Conservation (phyloP, 2,797 vertebrate species). For the Melanotaenia boesemani region DNA sequence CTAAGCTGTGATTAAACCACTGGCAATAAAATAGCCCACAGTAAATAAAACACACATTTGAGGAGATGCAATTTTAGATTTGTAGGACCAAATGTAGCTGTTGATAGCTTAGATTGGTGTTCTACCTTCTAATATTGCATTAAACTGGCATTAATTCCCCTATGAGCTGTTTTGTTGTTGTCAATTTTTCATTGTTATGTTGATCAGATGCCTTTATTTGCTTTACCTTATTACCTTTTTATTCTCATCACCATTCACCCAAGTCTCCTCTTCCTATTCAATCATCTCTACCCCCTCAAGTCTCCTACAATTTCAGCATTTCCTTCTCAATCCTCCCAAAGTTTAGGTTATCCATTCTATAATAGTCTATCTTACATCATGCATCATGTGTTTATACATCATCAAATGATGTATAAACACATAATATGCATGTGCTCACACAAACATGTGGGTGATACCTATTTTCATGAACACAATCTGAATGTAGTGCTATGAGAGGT, state of each 20-base stretch:
- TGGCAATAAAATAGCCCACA: slow-evolving; percentile 15
- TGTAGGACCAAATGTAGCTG: background rate
- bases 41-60: background rate
- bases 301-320: slow-evolving; percentile 11
- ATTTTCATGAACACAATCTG: slow-evolving; percentile 9
- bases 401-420: too few relatives aligned
- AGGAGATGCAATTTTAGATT: slow-evolving; percentile 12
- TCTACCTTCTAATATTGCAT: background rate
- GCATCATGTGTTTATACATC: too few relatives aligned
- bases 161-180: background rate
- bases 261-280: background rate
- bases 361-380: too few relatives aligned
- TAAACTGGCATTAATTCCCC: slow-evolving; percentile 1
- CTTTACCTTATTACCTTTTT: slow-evolving; percentile 5
- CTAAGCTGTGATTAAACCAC: background rate
- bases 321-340: background rate
- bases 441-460: background rate
- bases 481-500: background rate
- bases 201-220: background rate
- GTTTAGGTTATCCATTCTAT: background rate
- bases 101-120: slow-evolving; percentile 1
- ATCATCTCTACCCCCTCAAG: slow-evolving; percentile 12
- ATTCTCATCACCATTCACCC: background rate
- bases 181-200: background rate
- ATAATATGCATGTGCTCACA: background rate